Evolutionary conservation across 2,113 vertebrate species (phyloP), one percentile per base, ranked within the genome.

Genomic region (Sterrhoptilus dennistouni): DNA sequence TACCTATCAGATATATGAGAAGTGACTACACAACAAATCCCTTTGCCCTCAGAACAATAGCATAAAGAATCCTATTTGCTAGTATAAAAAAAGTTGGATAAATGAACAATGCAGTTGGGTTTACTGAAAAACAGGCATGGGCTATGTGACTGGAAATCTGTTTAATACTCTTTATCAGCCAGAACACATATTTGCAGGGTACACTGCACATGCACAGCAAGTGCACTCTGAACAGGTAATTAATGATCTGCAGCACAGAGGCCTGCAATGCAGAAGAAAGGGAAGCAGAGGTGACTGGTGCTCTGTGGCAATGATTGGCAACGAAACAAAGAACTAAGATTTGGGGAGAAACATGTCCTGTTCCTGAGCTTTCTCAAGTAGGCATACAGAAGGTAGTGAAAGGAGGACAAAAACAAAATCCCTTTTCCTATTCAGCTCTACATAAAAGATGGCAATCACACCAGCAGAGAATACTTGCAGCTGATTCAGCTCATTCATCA

Each of bases 401-500:
- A 92, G 28, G 35, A 90, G 35, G 31, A 86, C 25, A 66, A 83
- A 86, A 86, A 0, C 12, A 21, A 59, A 44, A 57, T 54, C 29
- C 44, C 13, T 38, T 76, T 76, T 77, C 12, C 63, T 90, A 74
- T 93, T 74, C 75, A 93, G 47, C 42, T 70, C 13, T 56, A 8
- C 35, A 75, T 89, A 90, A 95, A 87, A 63, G 47, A 50, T 15
- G 40, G 60, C 79, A 89, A 74, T 84, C 76, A 71, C 47, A 84
- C 24, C 72, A 87, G 60, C 47, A 74, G 47, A 86, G 54, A 96
- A 81, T 86, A 81, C 50, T 95, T 81, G 76, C 63, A 42, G 47
- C 59, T 90, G 68, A 93, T 95, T 90, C 86, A 89, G 60, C 72
- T 87, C 76, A 56, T 95, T 95, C 72, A 75, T 89, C 86, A 83